phyloP scores from a whole-genome alignment of 2,888 invertebrate species.

The Rhagonycha fulva region DNA sequence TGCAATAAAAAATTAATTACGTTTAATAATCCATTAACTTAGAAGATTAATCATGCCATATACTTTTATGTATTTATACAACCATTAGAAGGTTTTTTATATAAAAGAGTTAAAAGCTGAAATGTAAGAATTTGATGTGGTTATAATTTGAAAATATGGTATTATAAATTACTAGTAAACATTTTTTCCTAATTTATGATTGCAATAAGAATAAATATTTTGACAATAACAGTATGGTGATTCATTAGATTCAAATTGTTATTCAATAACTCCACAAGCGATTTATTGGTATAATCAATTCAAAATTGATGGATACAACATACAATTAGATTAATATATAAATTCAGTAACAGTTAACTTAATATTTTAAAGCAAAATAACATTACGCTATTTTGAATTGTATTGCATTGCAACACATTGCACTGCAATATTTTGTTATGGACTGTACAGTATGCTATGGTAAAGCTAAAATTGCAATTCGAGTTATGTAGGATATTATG shows the following conservation, averaged over 20 bases:
- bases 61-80: constrained; percentile 34
- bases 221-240: neutral
- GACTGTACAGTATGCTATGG: neutral
- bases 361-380: too few relatives aligned
- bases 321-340: too few relatives aligned
- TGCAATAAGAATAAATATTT: neutral
- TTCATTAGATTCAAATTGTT: neutral
- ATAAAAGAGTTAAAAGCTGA: constrained; percentile 16
- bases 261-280: neutral
- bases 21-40: constrained; percentile 43
- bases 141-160: constrained; percentile 1
- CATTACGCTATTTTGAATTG: too few relatives aligned
- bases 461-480: neutral
- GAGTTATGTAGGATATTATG: neutral
- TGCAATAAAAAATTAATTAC: constrained; percentile 35
- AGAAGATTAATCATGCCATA: constrained; percentile 43
- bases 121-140: constrained; percentile 4
- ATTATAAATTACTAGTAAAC: neutral
- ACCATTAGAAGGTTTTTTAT: constrained; percentile 37
- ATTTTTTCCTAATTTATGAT: neutral
- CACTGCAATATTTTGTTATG: neutral
- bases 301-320: neutral
- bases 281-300: neutral
- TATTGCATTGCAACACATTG: too few relatives aligned
- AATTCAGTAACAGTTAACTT: too few relatives aligned